phyloP scores from a whole-genome alignment of 2,113 vertebrate species.

The Acanthisitta chloris region DNA sequence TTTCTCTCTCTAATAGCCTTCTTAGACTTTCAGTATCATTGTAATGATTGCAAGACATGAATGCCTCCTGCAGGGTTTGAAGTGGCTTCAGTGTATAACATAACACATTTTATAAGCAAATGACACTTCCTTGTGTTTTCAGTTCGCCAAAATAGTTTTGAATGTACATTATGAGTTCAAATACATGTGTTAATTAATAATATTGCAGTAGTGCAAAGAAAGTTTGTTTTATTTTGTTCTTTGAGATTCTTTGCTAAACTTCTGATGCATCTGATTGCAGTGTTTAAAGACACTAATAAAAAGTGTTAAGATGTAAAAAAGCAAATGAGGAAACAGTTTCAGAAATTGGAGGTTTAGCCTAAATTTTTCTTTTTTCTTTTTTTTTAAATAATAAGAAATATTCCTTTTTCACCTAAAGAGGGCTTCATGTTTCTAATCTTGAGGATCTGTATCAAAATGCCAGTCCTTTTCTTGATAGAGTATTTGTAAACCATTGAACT shows the following conservation, averaged over 20 bases:
- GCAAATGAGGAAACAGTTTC: constrained; percentile 13
- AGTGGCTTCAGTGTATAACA: neutral
- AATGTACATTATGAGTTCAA: neutral
- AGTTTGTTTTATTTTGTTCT: neutral
- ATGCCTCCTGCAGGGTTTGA: constrained; percentile 28
- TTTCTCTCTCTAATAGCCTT: constrained; percentile 3
- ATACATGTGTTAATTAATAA: constrained; percentile 9
- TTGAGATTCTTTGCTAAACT: neutral
- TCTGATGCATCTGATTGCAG: neutral
- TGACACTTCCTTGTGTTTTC: neutral
- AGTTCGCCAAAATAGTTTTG: neutral
- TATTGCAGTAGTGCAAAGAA: neutral
- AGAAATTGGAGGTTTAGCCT: constrained; percentile 24
- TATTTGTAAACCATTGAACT: neutral
- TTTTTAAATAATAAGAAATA: neutral
- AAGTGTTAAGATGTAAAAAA: neutral
- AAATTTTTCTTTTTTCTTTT: too few relatives aligned
- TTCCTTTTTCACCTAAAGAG: constrained; percentile 37
- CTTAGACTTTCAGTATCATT: neutral
- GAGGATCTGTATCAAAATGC: neutral
- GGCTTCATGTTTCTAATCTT: neutral
- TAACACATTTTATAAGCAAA: constrained; percentile 7
- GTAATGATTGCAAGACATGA: constrained; percentile 26
- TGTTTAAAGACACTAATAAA: neutral
- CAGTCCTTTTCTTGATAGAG: neutral